A percentile compares a stretch with the other conserved stretches of the same genome.
These are phyloP conservation scores for Heliconius ismenius DNA, from an alignment of 2,888 invertebrate species.

Conservation along the genomic window DNA sequence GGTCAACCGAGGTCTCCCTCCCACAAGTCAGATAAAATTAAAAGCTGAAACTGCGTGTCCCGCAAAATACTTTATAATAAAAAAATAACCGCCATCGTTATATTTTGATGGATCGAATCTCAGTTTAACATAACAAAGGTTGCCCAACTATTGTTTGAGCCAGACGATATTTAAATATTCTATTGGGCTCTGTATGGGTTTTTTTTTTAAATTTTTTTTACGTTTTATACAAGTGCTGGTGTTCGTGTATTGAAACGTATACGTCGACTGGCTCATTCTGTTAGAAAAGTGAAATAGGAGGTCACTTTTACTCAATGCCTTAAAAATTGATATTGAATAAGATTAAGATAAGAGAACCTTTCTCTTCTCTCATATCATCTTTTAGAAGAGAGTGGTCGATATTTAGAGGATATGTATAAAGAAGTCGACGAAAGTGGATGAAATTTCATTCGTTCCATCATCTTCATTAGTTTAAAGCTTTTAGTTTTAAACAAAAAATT, in stretches of 20 bases:
- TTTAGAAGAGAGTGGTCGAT: too few relatives aligned
- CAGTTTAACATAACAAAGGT: slow-evolving; percentile 73
- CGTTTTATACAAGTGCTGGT: slow-evolving; percentile 60
- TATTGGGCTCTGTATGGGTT: slow-evolving; percentile 53
- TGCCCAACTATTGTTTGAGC: slow-evolving; percentile 71
- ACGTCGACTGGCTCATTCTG: slow-evolving; percentile 32
- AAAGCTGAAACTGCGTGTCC: background rate
- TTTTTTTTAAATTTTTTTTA: slow-evolving; percentile 51
- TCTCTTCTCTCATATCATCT: too few relatives aligned
- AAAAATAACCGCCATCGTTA: slow-evolving; percentile 47
- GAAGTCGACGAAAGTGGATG: too few relatives aligned
- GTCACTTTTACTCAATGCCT: background rate
- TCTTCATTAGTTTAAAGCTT: too few relatives aligned
- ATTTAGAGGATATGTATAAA: too few relatives aligned
- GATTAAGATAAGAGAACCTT: background rate
- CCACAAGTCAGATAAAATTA: background rate
- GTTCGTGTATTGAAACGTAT: slow-evolving; percentile 50
- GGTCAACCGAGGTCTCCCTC: too few relatives aligned
- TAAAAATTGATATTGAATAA: too few relatives aligned
- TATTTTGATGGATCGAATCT: slow-evolving; percentile 54
- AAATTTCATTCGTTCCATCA: too few relatives aligned
- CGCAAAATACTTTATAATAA: background rate
- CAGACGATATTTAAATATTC: slow-evolving; percentile 79
- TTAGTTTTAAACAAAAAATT: too few relatives aligned
- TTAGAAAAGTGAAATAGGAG: background rate